Percentiles rank a stretch among this genome's conserved stretches.
Conservation (phyloP, 2,113 vertebrate species). For the Dipodomys stephensi region DNA sequence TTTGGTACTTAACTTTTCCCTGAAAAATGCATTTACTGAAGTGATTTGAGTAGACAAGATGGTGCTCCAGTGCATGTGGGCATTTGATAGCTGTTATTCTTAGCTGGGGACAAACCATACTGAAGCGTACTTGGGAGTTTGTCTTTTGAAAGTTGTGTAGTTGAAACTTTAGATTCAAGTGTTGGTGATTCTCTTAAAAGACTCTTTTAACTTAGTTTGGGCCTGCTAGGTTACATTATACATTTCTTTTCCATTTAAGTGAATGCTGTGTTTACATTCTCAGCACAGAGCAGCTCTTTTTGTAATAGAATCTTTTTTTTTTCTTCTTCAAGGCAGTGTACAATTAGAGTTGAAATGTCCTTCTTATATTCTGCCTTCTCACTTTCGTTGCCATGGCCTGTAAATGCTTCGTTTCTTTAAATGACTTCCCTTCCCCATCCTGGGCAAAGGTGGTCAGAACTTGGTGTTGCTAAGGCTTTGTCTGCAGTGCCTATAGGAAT, state of each 20-base stretch:
- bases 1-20: neutral
- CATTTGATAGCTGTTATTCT: slow-evolving; percentile 13
- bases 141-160: slow-evolving; percentile 39
- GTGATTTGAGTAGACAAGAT: neutral
- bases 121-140: slow-evolving; percentile 3
- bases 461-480: neutral
- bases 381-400: slow-evolving; percentile 19
- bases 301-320: slow-evolving; percentile 61
- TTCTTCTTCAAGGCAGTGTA: slow-evolving; percentile 18
- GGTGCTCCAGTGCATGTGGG: neutral
- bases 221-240: slow-evolving; percentile 37
- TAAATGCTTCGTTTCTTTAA: slow-evolving; percentile 54
- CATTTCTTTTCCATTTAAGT: slow-evolving; percentile 45
- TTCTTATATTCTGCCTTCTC: slow-evolving; percentile 48
- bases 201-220: slow-evolving; percentile 59
- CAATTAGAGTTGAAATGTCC: slow-evolving; percentile 35
- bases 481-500: neutral
- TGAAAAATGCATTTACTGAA: slow-evolving; percentile 40
- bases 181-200: slow-evolving; percentile 64
- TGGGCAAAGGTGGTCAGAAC: neutral
- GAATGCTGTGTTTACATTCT: slow-evolving; percentile 64
- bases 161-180: slow-evolving; percentile 57
- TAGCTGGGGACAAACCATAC: neutral
- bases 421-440: neutral
- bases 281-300: slow-evolving; percentile 44